Conservation (phyloP, 1,140 invertebrate genomes). For the Conus betulinus region DNA sequence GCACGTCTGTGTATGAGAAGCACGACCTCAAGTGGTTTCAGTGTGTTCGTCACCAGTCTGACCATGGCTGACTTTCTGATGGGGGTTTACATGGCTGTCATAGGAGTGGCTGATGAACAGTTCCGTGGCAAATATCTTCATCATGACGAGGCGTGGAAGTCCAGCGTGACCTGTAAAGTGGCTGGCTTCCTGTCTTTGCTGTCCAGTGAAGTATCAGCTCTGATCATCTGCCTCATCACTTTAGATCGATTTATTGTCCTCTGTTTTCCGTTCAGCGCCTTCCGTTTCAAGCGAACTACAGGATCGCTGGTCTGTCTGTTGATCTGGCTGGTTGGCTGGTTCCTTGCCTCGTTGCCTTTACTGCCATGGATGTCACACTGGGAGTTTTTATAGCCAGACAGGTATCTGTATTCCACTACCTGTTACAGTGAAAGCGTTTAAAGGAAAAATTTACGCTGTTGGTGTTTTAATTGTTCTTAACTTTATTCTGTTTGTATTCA, state of each 20-base stretch:
- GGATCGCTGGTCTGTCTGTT: background rate
- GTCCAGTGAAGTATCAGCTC: no score
- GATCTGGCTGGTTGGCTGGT: background rate
- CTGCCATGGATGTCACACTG: conserved; percentile 33
- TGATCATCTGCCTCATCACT: no score
- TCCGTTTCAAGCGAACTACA: conserved; percentile 35
- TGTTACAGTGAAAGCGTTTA: conserved; percentile 29
- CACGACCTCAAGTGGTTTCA: conserved; percentile 38
- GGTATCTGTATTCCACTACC: conserved; percentile 55
- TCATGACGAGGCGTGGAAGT: conserved; percentile 54
- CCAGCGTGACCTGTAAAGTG: conserved; percentile 49
- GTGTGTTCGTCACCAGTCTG: conserved; percentile 50
- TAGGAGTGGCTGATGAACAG: conserved; percentile 56
- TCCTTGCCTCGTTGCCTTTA: conserved; percentile 6
- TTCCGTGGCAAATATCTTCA: conserved; percentile 58
- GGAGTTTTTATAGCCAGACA: conserved; percentile 53
- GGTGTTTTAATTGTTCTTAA: conserved; percentile 55
- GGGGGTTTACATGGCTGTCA: conserved; percentile 65
- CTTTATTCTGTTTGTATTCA: conserved; percentile 48
- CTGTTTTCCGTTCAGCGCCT: conserved; percentile 56
- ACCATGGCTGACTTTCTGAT: conserved; percentile 60
- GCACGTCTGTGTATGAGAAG: conserved; percentile 30
- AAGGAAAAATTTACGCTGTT: conserved; percentile 49
- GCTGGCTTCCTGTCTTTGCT: conserved; percentile 49
- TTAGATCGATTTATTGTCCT: conserved; percentile 24